These are phyloP conservation scores for Gymnocypris eckloni DNA, from an alignment of 2,797 vertebrate species.

Conservation along the genomic window DNA sequence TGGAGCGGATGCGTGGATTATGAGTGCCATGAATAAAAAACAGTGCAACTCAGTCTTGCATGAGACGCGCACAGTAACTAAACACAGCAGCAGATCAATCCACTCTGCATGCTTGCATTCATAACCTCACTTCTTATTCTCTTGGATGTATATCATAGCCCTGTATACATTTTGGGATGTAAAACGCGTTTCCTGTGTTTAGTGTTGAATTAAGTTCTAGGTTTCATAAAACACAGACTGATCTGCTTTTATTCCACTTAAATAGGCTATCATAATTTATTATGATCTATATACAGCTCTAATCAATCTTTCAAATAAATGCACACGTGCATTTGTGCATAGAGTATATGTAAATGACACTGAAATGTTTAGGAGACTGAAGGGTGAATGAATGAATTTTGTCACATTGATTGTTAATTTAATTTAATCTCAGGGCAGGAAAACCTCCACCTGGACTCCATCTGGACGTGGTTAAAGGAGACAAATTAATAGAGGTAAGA, in stretches of 20 bases:
- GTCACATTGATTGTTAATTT: not conserved
- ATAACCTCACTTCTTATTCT: not conserved
- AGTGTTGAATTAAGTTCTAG: not conserved
- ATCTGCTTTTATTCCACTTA: not conserved
- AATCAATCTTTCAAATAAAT: not conserved
- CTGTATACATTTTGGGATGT: not conserved
- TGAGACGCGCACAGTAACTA: not conserved
- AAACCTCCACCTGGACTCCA: slow-evolving; percentile 87
- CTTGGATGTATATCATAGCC: not conserved
- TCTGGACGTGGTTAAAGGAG: slow-evolving; percentile 89
- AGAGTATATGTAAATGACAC: not conserved
- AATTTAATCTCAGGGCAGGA: slow-evolving; percentile 79
- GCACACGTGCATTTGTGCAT: not conserved
- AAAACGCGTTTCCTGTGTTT: not conserved
- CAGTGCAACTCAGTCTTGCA: not conserved
- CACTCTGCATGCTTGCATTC: not conserved
- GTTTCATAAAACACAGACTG: not conserved
- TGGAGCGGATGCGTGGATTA: not conserved
- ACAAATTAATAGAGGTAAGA: slow-evolving; percentile 89
- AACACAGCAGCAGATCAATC: not conserved
- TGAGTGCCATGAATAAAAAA: not conserved
- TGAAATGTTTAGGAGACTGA: not conserved
- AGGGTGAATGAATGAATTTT: not conserved
- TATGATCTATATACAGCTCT: not conserved
- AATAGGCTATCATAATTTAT: not conserved